phyloP scores from a whole-genome alignment of 2,888 invertebrate species.

The Hemithea aestivaria region DNA sequence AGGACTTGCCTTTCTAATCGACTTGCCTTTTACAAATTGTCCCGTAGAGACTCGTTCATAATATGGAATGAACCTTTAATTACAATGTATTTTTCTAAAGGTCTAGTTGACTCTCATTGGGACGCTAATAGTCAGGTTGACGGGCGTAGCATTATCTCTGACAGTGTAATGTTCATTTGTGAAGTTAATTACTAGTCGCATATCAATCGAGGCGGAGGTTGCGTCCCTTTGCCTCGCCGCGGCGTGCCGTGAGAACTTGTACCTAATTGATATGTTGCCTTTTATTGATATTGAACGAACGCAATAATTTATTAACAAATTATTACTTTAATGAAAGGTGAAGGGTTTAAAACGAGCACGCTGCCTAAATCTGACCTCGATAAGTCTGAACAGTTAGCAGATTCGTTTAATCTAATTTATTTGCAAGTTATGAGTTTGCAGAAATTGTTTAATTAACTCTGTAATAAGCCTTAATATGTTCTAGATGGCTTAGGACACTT shows the following conservation, averaged over 20 bases:
- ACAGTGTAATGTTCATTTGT: constrained; percentile 24
- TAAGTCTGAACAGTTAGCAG: too few species aligned
- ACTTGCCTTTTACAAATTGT: constrained; percentile 62
- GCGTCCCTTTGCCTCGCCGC: constrained; percentile 13
- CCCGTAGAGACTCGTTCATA: constrained; percentile 41
- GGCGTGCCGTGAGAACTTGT: constrained; percentile 33
- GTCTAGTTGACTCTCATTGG: constrained; percentile 31
- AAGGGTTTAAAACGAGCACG: too few species aligned
- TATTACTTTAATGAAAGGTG: constrained; percentile 36
- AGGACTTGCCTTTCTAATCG: constrained; percentile 64
- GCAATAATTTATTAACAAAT: constrained; percentile 43
- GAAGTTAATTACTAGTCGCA: constrained; percentile 38
- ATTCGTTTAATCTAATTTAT: too few species aligned
- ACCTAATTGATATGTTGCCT: constrained; percentile 44
- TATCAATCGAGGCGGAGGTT: constrained; percentile 46
- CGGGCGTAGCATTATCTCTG: constrained; percentile 10
- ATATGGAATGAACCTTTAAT: constrained; percentile 41
- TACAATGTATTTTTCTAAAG: constrained; percentile 40
- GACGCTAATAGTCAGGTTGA: neutral
- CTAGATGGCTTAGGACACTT: too few species aligned
- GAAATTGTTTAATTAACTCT: too few species aligned
- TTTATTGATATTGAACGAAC: constrained; percentile 41
- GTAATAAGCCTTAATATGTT: too few species aligned
- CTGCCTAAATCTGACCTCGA: too few species aligned
- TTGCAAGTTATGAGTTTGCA: too few species aligned